Evolutionary conservation across 1,140 invertebrate species (phyloP).

Genomic region (Argopecten irradians): DNA sequence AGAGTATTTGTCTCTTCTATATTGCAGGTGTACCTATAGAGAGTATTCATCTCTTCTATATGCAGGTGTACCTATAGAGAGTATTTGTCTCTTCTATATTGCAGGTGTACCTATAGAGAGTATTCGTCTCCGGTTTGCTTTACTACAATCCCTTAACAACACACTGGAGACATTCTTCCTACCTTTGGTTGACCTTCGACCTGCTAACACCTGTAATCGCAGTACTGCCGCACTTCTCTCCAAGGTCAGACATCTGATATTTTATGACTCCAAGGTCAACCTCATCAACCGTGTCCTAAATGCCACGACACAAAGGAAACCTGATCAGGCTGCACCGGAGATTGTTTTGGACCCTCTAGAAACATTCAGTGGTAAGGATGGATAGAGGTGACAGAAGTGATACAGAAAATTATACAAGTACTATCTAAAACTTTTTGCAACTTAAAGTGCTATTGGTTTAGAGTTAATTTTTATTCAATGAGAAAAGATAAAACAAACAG

Average conservation of each 20-base stretch:
- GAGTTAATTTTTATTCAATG: neutral
- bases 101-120: constrained; percentile 74
- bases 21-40: too few relatives aligned
- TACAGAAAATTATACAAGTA: neutral
- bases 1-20: too few relatives aligned
- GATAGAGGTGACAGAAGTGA: neutral
- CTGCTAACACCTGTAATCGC: constrained; percentile 66
- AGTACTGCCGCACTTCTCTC: constrained; percentile 69
- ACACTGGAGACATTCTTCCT: constrained; percentile 73
- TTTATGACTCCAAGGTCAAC: constrained; percentile 73
- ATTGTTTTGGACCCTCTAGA: constrained; percentile 75
- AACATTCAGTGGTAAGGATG: constrained; percentile 67
- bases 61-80: too few relatives aligned
- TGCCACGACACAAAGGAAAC: constrained; percentile 73
- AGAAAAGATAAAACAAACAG: too few relatives aligned
- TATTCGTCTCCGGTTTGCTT: constrained; percentile 73
- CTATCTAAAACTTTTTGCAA: neutral
- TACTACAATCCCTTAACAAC: constrained; percentile 75
- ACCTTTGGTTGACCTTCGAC: constrained; percentile 73
- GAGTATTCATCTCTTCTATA: too few relatives aligned
- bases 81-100: neutral
- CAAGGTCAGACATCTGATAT: constrained; percentile 68
- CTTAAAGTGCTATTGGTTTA: neutral
- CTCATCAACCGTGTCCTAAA: constrained; percentile 74
- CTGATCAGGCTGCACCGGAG: constrained; percentile 76